Evolutionary conservation across 2,797 vertebrate genomes (phyloP), one percentile per base, ranked within the genome.

Genomic region (Paratrypauchen microcephalus): DNA sequence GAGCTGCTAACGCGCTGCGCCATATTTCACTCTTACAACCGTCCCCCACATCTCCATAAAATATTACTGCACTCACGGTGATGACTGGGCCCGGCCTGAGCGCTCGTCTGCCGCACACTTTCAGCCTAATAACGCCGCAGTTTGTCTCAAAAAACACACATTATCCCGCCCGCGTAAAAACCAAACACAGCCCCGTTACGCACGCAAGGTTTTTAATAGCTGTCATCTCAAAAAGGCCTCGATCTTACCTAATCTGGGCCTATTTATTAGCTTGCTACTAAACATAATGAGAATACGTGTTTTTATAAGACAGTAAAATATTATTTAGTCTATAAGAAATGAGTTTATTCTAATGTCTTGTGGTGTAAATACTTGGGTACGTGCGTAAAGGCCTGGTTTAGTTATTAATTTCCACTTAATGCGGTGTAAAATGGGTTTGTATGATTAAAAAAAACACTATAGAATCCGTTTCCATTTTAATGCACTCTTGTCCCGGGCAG

Each of bases 21-120:
- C 86, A 88, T 93, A 92, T 92, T 91, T 93, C 89, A 93, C 82
- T 78, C 87, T 88, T 86, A 90, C 85, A 88, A 87, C 85, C 88
- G 82, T 55, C 87, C 85, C 85, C 83, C 85, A 70, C 88, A 89
- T 90, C 88, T 89, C 83, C 89, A 92, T 92, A 91, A 92, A 92
- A 92, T 90, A 92, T 88, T 82, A 84, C 80, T 71, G 86, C 90
- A 91, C 89, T 93, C 88, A 89, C 64, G 82, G 75, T 86, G 86
- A 92, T 92, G 89, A 92, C 83, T 86, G 84, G 72, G 80, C 80
- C 39, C 12, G 36, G 61, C 21, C 19, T 21, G 59, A 41, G 69
- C 54, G 28, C 60, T 63, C 60, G 60, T 64, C 45, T 28, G 23
- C 45, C 66, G 59, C 76, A 50, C 80, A 62, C 82, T 73, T 76